Percentiles rank a stretch among this genome's conserved stretches.
phyloP scores from a whole-genome alignment of 1,140 invertebrate genomes.

The Stratiolaelaps scimitus region DNA sequence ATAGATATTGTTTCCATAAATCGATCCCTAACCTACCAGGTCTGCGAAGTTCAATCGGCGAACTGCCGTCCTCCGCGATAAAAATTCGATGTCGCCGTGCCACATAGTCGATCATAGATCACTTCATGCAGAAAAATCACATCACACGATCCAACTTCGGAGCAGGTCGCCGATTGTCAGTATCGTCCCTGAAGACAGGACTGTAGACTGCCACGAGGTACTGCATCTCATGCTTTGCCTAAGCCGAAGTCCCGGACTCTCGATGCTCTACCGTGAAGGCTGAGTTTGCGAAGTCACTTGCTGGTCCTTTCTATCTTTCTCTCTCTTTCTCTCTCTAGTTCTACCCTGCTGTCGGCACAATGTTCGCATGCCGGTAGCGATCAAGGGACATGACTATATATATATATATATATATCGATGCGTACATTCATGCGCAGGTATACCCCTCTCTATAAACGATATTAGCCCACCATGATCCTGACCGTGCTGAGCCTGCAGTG shows the following conservation, averaged over 20 bases:
- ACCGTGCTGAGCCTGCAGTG: too few relatives aligned
- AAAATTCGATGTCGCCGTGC: background rate
- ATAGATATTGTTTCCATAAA: background rate
- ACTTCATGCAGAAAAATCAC: slow-evolving; percentile 16
- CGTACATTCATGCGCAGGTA: too few relatives aligned
- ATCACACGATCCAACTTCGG: background rate
- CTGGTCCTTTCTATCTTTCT: background rate
- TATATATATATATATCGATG: too few relatives aligned
- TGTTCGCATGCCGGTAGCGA: too few relatives aligned
- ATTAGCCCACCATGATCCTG: too few relatives aligned
- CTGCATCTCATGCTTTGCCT: too few relatives aligned
- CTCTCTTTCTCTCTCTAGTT: background rate
- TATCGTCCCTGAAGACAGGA: background rate
- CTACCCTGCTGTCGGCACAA: too few relatives aligned
- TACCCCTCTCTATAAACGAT: too few relatives aligned
- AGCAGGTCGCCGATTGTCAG: background rate
- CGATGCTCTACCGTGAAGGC: background rate
- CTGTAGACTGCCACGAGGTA: too few relatives aligned
- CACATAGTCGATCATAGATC: background rate
- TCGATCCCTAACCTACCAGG: background rate
- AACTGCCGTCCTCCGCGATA: slow-evolving; percentile 2
- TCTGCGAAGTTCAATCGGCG: background rate
- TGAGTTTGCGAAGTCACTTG: slow-evolving; percentile 20
- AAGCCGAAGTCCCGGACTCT: too few relatives aligned
- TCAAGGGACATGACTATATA: too few relatives aligned